Percentiles rank a stretch among this genome's conserved stretches.
These are phyloP conservation scores for Chaetops frenatus DNA, from an alignment of 2,113 vertebrate genomes.

Conservation along the genomic window DNA sequence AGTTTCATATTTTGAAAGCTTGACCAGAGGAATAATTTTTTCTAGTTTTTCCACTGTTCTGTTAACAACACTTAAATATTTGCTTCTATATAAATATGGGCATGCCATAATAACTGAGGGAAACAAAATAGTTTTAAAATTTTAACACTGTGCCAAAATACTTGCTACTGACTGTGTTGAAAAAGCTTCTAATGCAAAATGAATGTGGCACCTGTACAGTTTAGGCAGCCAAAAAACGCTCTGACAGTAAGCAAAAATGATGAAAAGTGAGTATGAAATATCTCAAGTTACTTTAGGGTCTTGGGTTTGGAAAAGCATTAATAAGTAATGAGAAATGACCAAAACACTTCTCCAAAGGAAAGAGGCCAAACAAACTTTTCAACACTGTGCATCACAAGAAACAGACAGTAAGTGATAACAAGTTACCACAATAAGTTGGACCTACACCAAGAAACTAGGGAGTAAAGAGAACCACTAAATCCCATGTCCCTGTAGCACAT, in stretches of 20 bases:
- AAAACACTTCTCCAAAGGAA: not conserved
- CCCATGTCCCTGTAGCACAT: not conserved
- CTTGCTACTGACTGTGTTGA: not conserved
- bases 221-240: not conserved
- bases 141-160: not conserved
- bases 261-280: not conserved
- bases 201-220: not conserved
- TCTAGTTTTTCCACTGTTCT: not conserved
- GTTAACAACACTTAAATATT: not conserved
- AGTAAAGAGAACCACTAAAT: not conserved
- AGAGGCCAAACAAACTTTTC: not conserved
- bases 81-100: not conserved
- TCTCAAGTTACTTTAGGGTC: not conserved
- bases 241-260: not conserved
- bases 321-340: not conserved
- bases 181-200: constrained; percentile 36
- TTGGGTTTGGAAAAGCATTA: not conserved
- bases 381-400: not conserved
- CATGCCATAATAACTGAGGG: not conserved
- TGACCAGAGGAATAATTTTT: not conserved
- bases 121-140: not conserved
- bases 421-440: not conserved
- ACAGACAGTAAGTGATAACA: not conserved
- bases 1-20: not conserved
- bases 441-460: not conserved